phyloP scores from a whole-genome alignment of 2,888 invertebrate species.

The Heliconius charithonia region DNA sequence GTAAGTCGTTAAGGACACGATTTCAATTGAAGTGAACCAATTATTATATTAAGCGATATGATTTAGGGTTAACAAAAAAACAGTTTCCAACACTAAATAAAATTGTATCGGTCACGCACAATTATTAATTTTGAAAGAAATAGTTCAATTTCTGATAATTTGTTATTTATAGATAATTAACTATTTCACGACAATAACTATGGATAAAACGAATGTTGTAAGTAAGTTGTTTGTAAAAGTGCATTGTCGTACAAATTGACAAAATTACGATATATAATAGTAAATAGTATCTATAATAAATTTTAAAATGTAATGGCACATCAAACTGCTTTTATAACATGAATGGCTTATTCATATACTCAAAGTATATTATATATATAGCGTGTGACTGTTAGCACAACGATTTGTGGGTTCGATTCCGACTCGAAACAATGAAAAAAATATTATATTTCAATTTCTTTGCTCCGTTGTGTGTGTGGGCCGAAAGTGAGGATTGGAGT shows the following conservation, averaged over 20 bases:
- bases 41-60: constrained; percentile 70
- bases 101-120: constrained; percentile 73
- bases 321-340: background rate
- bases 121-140: background rate
- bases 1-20: constrained; percentile 70
- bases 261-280: background rate
- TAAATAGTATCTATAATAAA: background rate
- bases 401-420: no score
- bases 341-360: no score
- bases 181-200: background rate
- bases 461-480: no score
- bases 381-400: no score
- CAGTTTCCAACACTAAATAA: constrained; percentile 67
- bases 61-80: constrained; percentile 66
- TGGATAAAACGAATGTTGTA: background rate
- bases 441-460: no score
- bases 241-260: background rate
- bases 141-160: background rate
- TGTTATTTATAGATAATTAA: background rate
- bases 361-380: no score
- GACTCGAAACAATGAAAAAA: no score
- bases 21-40: constrained; percentile 70
- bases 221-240: background rate
- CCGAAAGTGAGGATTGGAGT: no score
- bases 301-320: background rate